Evolutionary conservation across 2,113 vertebrate genomes (phyloP), one percentile per base, ranked within the genome.

Genomic region (Zootoca vivipara): DNA sequence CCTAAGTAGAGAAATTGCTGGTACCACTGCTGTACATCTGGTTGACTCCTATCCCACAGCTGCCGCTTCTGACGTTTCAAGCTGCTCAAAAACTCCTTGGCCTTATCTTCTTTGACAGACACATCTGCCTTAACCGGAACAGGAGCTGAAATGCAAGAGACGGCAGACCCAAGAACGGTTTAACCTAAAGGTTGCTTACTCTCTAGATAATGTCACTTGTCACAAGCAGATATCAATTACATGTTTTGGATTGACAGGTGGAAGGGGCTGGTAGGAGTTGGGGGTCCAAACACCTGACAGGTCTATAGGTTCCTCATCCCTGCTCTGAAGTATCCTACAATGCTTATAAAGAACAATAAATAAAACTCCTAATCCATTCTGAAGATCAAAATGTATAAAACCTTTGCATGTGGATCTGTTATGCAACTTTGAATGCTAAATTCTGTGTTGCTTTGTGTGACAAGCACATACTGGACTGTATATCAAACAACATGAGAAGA

Each of bases 21-120:
- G 83, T 99, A 99, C 99, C 99, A 99, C 93, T 99, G 98, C 95
- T 99, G 98, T 1, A 99, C 98, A 0, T 99, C 98, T 0, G 98
- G 97, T 67, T 98, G 97, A 38, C 96, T 98, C 1, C 98, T 97
- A 89, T 99, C 98, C 99, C 98, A 99, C 35, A 99, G 90, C 92
- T 99, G 97, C 69, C 99, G 97, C 90, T 96, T 97, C 93, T 96
- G 96, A 58, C 99, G 97, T 83, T 96, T 97, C 92, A 97, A 95
- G 90, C 97, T 95, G 30, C 94, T 95, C 58, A 99, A 95, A 93
- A 99, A 99, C 86, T 98, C 97, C 75, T 98, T 98, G 84, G 99
- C 99, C 15, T 93, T 97, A 2, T 91, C 93, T 35, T 98, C 96
- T 7, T 93, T 94, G 78, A 97, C 89, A 0, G 95, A 97, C 78